These are phyloP conservation scores for Corythornis madagascariensis DNA, from an alignment of 2,113 vertebrate species.

Conservation along the genomic window DNA sequence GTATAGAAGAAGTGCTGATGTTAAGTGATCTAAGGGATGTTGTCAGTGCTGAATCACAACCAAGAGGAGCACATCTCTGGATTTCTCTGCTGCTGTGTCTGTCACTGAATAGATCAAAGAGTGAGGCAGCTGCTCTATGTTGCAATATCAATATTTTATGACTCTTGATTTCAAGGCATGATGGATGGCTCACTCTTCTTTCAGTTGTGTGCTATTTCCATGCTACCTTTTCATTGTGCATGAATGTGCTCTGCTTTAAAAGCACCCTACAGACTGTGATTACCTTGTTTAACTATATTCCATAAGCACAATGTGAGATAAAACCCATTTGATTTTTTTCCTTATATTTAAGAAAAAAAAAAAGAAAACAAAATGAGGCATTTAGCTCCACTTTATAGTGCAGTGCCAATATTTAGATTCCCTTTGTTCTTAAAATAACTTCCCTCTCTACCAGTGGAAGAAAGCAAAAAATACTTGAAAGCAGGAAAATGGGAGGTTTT, in stretches of 20 bases:
- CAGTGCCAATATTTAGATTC: background rate
- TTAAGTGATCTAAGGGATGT: background rate
- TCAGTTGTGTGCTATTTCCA: background rate
- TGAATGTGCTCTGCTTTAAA: background rate
- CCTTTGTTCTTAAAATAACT: constrained; percentile 12
- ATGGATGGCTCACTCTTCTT: background rate
- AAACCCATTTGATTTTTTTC: background rate
- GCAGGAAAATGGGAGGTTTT: background rate
- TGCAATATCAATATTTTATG: background rate
- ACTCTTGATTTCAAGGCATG: background rate
- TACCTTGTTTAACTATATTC: background rate
- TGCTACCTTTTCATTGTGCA: background rate
- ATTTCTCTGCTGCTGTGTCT: background rate
- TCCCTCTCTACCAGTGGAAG: background rate
- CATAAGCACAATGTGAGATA: background rate
- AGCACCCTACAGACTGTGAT: background rate
- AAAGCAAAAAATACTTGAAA: background rate
- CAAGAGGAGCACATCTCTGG: background rate
- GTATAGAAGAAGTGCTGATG: background rate
- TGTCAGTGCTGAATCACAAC: background rate
- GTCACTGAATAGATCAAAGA: background rate
- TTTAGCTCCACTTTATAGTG: background rate
- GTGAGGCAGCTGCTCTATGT: background rate
- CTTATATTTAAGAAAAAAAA: background rate
- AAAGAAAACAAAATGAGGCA: background rate